phyloP scores from a whole-genome alignment of 2,797 vertebrate species.

The Lepilemur ruficaudatus region DNA sequence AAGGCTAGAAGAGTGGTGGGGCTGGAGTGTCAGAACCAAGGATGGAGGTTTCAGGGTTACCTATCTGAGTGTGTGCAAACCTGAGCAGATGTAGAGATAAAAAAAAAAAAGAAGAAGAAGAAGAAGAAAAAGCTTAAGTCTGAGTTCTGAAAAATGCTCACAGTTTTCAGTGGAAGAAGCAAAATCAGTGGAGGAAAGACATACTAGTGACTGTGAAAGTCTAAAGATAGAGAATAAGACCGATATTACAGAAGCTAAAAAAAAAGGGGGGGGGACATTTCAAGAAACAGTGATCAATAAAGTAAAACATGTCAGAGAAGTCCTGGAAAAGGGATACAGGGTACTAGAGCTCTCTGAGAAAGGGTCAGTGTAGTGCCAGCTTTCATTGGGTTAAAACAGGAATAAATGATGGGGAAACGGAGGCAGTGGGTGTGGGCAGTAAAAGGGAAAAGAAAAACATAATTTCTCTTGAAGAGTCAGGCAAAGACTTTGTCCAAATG shows the following conservation, averaged over 20 bases:
- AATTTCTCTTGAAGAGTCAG: background rate
- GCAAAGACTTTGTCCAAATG: background rate
- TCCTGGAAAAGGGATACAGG: background rate
- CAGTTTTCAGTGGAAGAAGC: background rate
- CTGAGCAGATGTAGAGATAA: background rate
- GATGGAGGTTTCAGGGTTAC: background rate
- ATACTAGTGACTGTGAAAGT: background rate
- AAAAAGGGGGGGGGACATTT: background rate
- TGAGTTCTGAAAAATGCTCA: slow-evolving; percentile 1
- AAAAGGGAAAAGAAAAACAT: background rate
- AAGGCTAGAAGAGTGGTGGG: background rate
- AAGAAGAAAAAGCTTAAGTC: background rate
- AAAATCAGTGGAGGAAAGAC: background rate
- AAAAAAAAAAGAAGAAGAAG: background rate
- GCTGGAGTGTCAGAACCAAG: background rate
- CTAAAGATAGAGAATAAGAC: background rate
- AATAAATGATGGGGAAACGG: background rate
- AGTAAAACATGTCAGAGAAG: slow-evolving; percentile 13
- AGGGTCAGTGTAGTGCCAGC: background rate
- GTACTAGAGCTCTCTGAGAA: background rate
- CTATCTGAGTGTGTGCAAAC: background rate
- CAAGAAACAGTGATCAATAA: background rate
- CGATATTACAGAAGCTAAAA: background rate
- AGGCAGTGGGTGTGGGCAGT: background rate
- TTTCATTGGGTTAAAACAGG: background rate